Conservation (phyloP, 2,797 vertebrate species). For the Orestias chungarensis region DNA sequence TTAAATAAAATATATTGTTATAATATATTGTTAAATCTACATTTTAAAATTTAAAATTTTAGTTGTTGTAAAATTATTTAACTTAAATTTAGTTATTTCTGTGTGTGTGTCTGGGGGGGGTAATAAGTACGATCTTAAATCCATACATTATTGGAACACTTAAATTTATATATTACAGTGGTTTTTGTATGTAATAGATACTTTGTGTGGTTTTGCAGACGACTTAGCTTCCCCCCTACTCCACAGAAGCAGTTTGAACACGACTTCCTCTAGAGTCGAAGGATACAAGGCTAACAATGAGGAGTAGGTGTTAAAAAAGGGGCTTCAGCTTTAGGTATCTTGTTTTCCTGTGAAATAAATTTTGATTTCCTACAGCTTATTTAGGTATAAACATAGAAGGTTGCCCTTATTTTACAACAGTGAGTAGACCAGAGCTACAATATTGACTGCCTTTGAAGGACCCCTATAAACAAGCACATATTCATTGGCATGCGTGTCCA, state of each 20-base stretch:
- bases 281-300: background rate
- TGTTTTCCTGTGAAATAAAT: background rate
- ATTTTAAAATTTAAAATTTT: too few relatives aligned
- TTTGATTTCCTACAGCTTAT: background rate
- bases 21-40: too few relatives aligned
- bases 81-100: background rate
- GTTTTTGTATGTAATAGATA: background rate
- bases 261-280: background rate
- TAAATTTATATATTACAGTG: background rate
- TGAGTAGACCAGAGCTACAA: constrained; percentile 16
- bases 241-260: background rate
- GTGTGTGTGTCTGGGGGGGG: too few relatives aligned
- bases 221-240: background rate
- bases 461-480: constrained; percentile 26
- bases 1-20: too few relatives aligned
- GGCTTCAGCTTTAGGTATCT: background rate
- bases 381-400: background rate
- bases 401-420: background rate
- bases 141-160: background rate
- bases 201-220: background rate
- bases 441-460: constrained; percentile 7
- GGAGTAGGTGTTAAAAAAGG: background rate
- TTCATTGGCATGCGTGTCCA: constrained; percentile 13
- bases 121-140: too few relatives aligned
- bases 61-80: background rate